A percentile compares a stretch with the other conserved stretches of the same genome.
phyloP scores from a whole-genome alignment of 2,113 vertebrate species.

The Fukomys damarensis region DNA sequence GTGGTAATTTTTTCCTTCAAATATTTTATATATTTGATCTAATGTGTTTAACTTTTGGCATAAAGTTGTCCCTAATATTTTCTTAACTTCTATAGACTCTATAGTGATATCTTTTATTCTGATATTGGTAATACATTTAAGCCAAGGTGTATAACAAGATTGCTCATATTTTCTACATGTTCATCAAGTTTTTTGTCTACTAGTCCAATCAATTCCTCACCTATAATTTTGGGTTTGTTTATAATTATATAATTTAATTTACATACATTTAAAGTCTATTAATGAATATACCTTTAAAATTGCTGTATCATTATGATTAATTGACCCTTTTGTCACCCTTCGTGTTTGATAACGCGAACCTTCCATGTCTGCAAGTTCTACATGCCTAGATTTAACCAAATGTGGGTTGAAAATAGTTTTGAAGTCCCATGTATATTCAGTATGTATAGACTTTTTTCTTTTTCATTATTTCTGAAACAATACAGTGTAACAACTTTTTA shows the following conservation, averaged over 20 bases:
- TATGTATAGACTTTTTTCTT: background rate
- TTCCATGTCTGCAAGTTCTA: background rate
- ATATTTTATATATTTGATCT: background rate
- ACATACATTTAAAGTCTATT: background rate
- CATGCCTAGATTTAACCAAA: background rate
- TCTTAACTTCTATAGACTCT: background rate
- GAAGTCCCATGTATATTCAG: background rate
- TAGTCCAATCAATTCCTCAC: background rate
- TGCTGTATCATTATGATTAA: background rate
- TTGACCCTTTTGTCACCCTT: background rate
- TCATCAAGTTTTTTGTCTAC: background rate
- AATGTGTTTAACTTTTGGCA: background rate
- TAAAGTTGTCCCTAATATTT: background rate
- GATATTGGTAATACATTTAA: background rate
- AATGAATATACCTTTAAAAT: background rate
- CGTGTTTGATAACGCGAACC: background rate
- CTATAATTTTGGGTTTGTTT: background rate
- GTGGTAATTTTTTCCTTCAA: background rate
- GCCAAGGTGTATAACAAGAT: background rate
- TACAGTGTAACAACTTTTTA: background rate
- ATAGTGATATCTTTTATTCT: background rate
- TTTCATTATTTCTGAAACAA: background rate
- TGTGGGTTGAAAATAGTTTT: background rate
- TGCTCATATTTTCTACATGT: background rate
- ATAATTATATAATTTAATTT: background rate